phyloP scores from a whole-genome alignment of 2,797 vertebrate genomes.

The Sebastiscus tertius region DNA sequence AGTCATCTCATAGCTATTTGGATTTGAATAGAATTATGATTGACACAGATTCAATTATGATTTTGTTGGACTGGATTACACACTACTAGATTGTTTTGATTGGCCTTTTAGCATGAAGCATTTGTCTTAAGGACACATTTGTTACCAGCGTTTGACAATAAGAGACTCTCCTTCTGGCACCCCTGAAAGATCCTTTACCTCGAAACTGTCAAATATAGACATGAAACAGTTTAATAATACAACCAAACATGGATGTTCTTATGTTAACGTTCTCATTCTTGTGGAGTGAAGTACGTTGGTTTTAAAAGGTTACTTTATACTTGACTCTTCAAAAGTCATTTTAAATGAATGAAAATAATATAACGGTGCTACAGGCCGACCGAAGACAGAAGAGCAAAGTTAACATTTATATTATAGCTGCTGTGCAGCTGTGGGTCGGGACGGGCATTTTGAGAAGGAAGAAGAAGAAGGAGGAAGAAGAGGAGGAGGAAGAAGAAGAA shows the following conservation, averaged over 20 bases:
- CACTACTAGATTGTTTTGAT: constrained; percentile 31
- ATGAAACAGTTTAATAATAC: constrained; percentile 17
- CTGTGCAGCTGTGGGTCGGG: no score
- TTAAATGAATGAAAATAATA: not conserved
- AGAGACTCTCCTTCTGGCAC: constrained; percentile 51
- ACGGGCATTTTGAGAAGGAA: no score
- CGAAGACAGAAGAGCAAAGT: not conserved
- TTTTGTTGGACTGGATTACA: not conserved
- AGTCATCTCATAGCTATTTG: not conserved
- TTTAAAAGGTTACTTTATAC: not conserved
- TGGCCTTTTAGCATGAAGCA: not conserved
- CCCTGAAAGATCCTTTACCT: constrained; percentile 78
- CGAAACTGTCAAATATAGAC: constrained; percentile 52
- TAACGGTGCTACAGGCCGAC: accelerated
- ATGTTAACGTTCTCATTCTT: not conserved
- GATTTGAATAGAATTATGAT: constrained; percentile 1
- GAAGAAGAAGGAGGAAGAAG: no score
- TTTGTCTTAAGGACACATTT: constrained; percentile 19
- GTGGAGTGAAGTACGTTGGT: not conserved
- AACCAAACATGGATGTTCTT: not conserved
- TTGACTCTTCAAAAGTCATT: not conserved
- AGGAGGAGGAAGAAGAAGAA: no score
- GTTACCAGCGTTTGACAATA: constrained; percentile 62
- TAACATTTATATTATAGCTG: not conserved
- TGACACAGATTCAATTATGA: not conserved